Conservation (phyloP, 2,888 invertebrate species). For the Pterobdella sp. region DNA sequence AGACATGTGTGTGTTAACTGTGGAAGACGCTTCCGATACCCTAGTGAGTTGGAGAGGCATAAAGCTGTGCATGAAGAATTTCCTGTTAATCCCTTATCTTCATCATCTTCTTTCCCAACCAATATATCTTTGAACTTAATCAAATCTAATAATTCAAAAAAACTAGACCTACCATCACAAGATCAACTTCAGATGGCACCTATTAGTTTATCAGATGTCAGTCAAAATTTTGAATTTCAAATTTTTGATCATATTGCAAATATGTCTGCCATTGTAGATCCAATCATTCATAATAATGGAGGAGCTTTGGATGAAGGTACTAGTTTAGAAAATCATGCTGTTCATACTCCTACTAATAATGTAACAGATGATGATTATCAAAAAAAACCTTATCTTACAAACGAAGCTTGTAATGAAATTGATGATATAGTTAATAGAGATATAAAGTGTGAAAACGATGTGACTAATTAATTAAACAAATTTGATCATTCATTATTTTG, state of each 20-base stretch:
- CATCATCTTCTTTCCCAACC: background rate
- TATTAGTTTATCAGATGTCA: background rate
- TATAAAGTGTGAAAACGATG: too few species aligned
- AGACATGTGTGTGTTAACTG: constrained; percentile 31
- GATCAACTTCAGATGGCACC: background rate
- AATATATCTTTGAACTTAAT: background rate
- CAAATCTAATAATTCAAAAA: background rate
- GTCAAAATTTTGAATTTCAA: constrained; percentile 20
- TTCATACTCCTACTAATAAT: too few species aligned
- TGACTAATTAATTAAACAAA: too few species aligned
- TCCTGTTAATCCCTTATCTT: constrained; percentile 8
- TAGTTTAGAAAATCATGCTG: too few species aligned
- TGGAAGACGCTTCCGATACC: constrained; percentile 32
- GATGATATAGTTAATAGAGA: too few species aligned
- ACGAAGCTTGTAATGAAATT: too few species aligned
- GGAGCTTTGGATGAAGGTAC: too few species aligned
- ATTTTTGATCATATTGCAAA: constrained; percentile 18
- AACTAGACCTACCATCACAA: background rate
- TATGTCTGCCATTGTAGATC: constrained; percentile 2
- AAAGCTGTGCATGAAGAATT: constrained; percentile 17
- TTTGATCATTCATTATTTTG: too few species aligned
- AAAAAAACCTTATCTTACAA: too few species aligned
- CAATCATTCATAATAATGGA: background rate
- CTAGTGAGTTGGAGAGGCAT: constrained; percentile 35
- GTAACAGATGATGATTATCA: too few species aligned